These are phyloP conservation scores for Casuarius casuarius DNA, from an alignment of 2,113 vertebrate species.

Conservation along the genomic window DNA sequence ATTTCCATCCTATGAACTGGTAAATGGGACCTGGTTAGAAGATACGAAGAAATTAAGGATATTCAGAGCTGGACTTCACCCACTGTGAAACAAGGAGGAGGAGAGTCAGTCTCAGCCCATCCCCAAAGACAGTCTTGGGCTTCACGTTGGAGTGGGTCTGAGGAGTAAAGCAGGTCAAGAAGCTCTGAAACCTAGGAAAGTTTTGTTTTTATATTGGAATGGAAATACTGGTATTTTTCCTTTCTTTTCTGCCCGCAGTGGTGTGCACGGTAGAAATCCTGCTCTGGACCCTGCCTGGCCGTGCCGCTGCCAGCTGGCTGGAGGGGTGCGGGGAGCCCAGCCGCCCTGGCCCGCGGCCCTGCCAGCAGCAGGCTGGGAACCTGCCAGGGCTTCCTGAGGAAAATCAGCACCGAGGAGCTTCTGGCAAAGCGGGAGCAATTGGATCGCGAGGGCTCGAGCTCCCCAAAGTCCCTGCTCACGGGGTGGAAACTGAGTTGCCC, in stretches of 20 bases:
- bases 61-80: background rate
- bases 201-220: background rate
- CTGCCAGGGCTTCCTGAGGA: too few relatives aligned
- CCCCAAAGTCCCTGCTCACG: background rate
- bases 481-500: too few relatives aligned
- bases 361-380: too few relatives aligned
- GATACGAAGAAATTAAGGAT: background rate
- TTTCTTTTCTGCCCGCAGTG: background rate
- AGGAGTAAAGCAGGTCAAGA: background rate
- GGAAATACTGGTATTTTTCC: background rate
- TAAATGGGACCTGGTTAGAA: background rate
- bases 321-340: too few relatives aligned
- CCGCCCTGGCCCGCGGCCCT: too few relatives aligned
- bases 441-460: background rate
- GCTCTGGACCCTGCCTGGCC: background rate
- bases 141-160: background rate
- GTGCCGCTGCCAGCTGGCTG: too few relatives aligned
- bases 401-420: too few relatives aligned
- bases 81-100: background rate
- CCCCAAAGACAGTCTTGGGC: background rate
- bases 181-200: background rate
- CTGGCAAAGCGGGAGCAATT: too few relatives aligned
- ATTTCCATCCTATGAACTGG: background rate
- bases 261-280: background rate
- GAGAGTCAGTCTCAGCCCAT: background rate